A percentile compares a stretch with the other conserved stretches of the same genome.
Evolutionary conservation across 1,140 invertebrate species (phyloP).

Genomic region (Dendroctonus ponderosae): DNA sequence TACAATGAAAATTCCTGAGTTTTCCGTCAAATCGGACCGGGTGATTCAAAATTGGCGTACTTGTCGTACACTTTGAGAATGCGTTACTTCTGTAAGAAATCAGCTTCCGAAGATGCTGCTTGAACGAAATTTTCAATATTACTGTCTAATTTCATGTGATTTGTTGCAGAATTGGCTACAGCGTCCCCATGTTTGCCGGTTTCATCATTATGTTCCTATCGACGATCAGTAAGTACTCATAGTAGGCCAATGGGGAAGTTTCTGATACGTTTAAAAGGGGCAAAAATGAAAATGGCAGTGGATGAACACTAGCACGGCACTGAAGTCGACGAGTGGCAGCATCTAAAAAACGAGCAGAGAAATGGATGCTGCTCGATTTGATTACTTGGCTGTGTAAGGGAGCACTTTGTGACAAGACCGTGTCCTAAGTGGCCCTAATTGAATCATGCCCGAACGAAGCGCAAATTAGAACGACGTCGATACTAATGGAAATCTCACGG

Average conservation of each 20-base stretch:
- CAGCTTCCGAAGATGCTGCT: background rate
- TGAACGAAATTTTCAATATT: background rate
- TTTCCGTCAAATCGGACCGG: background rate
- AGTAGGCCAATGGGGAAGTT: background rate
- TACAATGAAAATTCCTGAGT: no score
- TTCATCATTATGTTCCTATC: conserved; percentile 99
- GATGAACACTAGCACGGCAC: no score
- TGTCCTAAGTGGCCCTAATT: conserved; percentile 40
- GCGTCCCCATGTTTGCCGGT: conserved; percentile 97
- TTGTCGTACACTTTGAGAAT: no score
- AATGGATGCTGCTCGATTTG: conserved; percentile 9
- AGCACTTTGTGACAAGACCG: conserved; percentile 34
- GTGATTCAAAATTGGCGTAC: background rate
- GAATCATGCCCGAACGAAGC: conserved; percentile 30
- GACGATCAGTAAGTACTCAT: conserved; percentile 81
- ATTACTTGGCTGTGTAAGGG: conserved; percentile 18
- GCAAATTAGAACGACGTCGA: conserved; percentile 27
- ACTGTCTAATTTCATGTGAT: conserved; percentile 12
- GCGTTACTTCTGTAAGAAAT: background rate
- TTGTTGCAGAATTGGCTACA: conserved; percentile 91
- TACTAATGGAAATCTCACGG: conserved; percentile 27
- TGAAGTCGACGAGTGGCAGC: no score
- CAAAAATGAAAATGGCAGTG: no score
- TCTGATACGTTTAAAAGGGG: no score
- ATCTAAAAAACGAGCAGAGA: background rate